Evolutionary conservation across 2,888 invertebrate genomes (phyloP), one percentile per base, ranked within the genome.

Genomic region (Sceliomorpha sp.): DNA sequence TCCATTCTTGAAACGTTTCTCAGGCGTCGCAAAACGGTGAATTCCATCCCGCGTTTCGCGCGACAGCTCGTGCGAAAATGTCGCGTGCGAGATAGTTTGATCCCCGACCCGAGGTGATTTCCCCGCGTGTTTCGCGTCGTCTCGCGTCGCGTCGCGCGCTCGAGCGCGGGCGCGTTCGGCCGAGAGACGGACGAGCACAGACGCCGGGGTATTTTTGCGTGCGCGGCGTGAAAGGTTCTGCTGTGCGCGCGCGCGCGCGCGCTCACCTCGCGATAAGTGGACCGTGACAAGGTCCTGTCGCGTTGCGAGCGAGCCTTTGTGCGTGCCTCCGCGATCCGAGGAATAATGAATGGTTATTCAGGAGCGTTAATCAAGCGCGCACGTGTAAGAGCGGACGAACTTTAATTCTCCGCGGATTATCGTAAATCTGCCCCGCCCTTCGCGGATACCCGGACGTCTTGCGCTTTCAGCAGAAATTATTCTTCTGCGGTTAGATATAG

Each of bases 191-290:
- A 10, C 55, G 50, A n/a, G n/a, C n/a, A n/a, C n/a, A n/a, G n/a
- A n/a, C n/a, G n/a, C n/a, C n/a, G n/a, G n/a, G n/a, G n/a, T 7
- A 39, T 47, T 58, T 29, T 37, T 32, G 51, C 40, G 47, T 40
- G 48, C 29, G 50, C 14, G 8, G 42, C 36, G 60, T 67, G 60
- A 60, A 60, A 59, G 67, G 59, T 67, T 55, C 44, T 48, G 9
- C 26, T 36, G 15, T 42, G 40, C 42, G 53, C 44, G 8, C 9
- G 34, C 34, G 10, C 31, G 40, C 32, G 51, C 20, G 31, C 64
- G 44, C 14, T 44, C 26, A 31, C 29, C 31, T 59, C 48, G 59
- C 53, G 55, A 59, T 67, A 67, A 67, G 67, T 67, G 67, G 59
- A 67, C 66, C 66, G 66, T 51, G 59, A 58, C 64, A 13, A 40